Percentiles rank a stretch among this genome's conserved stretches.
phyloP scores from a whole-genome alignment of 2,888 invertebrate species.

The Xestobium rufovillosum region DNA sequence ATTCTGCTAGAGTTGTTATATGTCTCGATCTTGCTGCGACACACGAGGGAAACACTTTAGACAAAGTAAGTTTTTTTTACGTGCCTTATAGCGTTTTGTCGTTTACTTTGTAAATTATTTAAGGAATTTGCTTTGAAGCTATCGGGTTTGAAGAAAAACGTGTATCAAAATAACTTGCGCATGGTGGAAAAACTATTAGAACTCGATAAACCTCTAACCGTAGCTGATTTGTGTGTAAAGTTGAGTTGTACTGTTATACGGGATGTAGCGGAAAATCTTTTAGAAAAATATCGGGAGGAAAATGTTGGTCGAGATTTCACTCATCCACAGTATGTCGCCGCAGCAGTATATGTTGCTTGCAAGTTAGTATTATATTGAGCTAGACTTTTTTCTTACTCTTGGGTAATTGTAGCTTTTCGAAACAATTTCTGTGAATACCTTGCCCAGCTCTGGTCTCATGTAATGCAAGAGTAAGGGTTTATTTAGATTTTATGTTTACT shows the following conservation, averaged over 20 bases:
- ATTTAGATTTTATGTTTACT: conserved; percentile 14
- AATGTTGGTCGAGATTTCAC: conserved; percentile 48
- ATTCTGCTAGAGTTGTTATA: conserved; percentile 53
- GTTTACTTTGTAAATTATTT: too few species aligned
- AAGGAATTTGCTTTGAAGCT: conserved; percentile 54
- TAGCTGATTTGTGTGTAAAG: conserved; percentile 51
- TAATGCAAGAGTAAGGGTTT: too few species aligned
- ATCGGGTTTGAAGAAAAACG: conserved; percentile 49
- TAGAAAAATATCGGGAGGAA: conserved; percentile 46
- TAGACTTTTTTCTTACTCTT: too few species aligned
- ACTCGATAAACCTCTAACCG: conserved; percentile 48
- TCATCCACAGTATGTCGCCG: conserved; percentile 58
- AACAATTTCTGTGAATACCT: too few species aligned
- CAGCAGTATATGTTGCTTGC: conserved; percentile 58
- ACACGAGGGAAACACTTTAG: conserved; percentile 47
- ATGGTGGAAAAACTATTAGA: conserved; percentile 55
- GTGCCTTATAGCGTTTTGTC: too few species aligned
- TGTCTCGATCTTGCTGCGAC: conserved; percentile 55
- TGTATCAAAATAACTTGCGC: conserved; percentile 50
- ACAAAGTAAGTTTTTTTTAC: conserved; percentile 44
- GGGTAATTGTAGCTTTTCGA: too few species aligned
- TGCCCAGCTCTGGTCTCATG: too few species aligned
- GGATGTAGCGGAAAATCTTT: conserved; percentile 48
- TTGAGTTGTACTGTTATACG: conserved; percentile 45
- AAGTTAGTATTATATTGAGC: conserved; percentile 43